Conservation (phyloP, 2,113 vertebrate genomes). For the Bostrychus sinensis region DNA sequence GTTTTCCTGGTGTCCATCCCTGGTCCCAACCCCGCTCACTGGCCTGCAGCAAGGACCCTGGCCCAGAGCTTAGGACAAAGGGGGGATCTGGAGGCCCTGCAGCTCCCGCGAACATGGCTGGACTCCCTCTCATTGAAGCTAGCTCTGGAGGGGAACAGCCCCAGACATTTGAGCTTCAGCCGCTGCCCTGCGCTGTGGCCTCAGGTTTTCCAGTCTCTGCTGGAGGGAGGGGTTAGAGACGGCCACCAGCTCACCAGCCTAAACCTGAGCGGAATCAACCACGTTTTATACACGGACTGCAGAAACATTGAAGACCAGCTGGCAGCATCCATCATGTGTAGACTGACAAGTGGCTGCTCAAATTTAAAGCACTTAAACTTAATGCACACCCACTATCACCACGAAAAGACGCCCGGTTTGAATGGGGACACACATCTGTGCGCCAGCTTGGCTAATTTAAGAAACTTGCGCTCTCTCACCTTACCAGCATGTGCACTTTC, state of each 20-base stretch:
- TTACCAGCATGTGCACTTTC: conserved; percentile 90
- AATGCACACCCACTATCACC: conserved; percentile 92
- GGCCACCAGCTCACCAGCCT: conserved; percentile 85
- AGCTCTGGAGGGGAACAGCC: conserved; percentile 88
- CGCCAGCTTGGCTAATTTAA: conserved; percentile 83
- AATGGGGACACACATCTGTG: conserved; percentile 86
- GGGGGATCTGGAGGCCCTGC: conserved; percentile 88
- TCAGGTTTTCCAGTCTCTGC: conserved; percentile 86
- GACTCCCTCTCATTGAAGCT: conserved; percentile 86
- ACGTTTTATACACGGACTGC: conserved; percentile 84
- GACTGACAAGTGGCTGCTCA: conserved; percentile 82
- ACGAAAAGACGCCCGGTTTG: conserved; percentile 72
- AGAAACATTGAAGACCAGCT: conserved; percentile 88
- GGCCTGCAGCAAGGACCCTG: conserved; percentile 86
- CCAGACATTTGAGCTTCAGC: conserved; percentile 93
- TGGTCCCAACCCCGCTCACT: conserved; percentile 86
- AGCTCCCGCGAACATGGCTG: conserved; percentile 92
- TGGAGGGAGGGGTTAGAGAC: conserved; percentile 83
- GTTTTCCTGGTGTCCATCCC: conserved; percentile 94
- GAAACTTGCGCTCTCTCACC: conserved; percentile 84
- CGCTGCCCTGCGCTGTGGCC: conserved; percentile 86
- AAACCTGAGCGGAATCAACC: conserved; percentile 91
- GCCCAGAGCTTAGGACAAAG: conserved; percentile 88
- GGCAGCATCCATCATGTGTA: conserved; percentile 82
- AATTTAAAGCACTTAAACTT: conserved; percentile 90